Base-by-base conservation (phyloP, 1,140 invertebrate genomes). In the Aphaenogaster rudis region DNA sequence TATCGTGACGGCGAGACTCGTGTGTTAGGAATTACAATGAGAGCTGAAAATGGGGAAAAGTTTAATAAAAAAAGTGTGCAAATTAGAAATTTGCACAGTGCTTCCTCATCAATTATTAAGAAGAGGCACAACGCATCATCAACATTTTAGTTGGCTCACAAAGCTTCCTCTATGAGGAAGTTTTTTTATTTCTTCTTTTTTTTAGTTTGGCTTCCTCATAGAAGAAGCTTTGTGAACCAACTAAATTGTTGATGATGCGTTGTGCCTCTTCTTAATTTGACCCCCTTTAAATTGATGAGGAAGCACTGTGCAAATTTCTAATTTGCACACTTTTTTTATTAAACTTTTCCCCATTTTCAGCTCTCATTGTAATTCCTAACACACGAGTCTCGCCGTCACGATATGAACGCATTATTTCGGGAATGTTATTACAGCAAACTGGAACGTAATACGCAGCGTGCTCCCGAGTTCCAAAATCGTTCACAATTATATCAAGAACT, bases 401-500 rank as follows among this genome's bases (percentile, higher is more conserved):
- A 61, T 17, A 13, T 36, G 13, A 69, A 42, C 13, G 50, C 50
- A 15, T 15, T 72, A 28, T 72, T 45, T 72, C 39, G 52, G 0
- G 2, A 59, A 57, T 82, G 6, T 72, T 45, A 59, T 59, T 82
- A 72, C 39, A 21, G 15, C 67, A 74, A 48, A 61, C 9, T 72
- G 21, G 48, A 61, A 61, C 17, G 77, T 59, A 72, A 71, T 69
- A 61, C 36, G 13, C n/a, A n/a, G 13, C 78, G n/a, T 33, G 36
- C 13, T 39, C 0, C 36, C 59, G n/a, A 52, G 9, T 50, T 50
- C 64, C 66, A 39, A 74, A 82, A 74, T 74, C 28, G 17, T 36
- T 61, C 52, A 21, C 39, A 74, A 74, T 82, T 82, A 84, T 76
- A 48, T 74, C 28, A 74, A 48, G 54, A 74, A 74, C 39, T 82